Evolutionary conservation across 1,140 invertebrate genomes (phyloP).

Genomic region (Condylostylus longicornis): DNA sequence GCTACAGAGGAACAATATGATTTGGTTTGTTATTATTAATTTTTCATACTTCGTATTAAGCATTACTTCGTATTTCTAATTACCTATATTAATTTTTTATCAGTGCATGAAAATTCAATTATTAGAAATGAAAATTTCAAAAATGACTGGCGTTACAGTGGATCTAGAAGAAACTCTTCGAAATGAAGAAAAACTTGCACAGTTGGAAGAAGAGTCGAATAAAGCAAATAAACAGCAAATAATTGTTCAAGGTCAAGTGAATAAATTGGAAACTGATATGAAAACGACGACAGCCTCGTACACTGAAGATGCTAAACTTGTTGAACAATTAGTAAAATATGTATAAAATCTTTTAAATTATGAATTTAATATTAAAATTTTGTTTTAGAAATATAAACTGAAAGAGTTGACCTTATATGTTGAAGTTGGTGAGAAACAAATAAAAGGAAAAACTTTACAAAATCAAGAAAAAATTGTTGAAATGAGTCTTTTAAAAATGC

Average conservation of each 20-base stretch:
- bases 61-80: too few species aligned
- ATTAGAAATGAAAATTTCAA: constrained; percentile 13
- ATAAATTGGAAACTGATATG: constrained; percentile 38
- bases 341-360: constrained; percentile 1
- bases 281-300: constrained; percentile 31
- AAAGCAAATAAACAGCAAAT: constrained; percentile 15
- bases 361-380: constrained; percentile 22
- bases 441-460: constrained; percentile 31
- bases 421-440: constrained; percentile 40
- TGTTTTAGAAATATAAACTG: constrained; percentile 29
- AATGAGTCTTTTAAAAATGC: constrained; percentile 41
- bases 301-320: constrained; percentile 17
- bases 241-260: constrained; percentile 35
- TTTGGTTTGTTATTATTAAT: constrained; percentile 3
- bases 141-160: constrained; percentile 9
- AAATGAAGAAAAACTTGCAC: constrained; percentile 11
- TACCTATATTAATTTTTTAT: too few species aligned
- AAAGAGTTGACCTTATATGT: constrained; percentile 31
- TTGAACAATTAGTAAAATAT: constrained; percentile 12
- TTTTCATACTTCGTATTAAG: too few species aligned
- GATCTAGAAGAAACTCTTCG: constrained; percentile 17
- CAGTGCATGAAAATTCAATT: too few species aligned
- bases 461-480: constrained; percentile 44
- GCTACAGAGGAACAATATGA: constrained; percentile 3
- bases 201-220: constrained; percentile 13